Conservation (phyloP, 1,140 invertebrate genomes). For the Macrocentrus cingulum region DNA sequence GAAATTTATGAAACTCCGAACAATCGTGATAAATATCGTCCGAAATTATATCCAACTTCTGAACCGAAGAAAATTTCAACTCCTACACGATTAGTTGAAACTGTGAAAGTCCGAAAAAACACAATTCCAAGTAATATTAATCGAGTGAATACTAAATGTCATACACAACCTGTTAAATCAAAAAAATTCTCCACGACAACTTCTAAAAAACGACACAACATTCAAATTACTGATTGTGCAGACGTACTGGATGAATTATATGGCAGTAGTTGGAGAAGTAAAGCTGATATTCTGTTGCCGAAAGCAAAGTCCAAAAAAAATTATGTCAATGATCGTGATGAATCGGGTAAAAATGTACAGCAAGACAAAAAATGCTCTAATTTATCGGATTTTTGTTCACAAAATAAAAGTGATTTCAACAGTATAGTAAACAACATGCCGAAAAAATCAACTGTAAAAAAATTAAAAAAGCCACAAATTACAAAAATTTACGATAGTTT, state of each 20-base stretch:
- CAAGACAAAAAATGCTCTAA: constrained; percentile 24
- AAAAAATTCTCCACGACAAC: background rate
- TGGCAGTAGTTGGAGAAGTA: constrained; percentile 56
- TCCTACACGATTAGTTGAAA: background rate
- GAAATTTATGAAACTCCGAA: constrained; percentile 54
- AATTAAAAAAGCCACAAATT: too few relatives aligned
- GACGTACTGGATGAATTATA: constrained; percentile 60
- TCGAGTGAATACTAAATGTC: constrained; percentile 2
- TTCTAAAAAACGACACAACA: constrained; percentile 7
- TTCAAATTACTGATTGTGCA: constrained; percentile 45
- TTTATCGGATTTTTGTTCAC: background rate
- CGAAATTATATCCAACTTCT: constrained; percentile 4
- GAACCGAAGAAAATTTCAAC: too few relatives aligned
- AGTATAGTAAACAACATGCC: constrained; percentile 28
- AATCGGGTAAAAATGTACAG: constrained; percentile 44
- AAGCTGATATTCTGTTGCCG: constrained; percentile 40
- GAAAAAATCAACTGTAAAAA: constrained; percentile 26
- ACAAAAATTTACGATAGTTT: constrained; percentile 13
- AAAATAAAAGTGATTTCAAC: background rate
- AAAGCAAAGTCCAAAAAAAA: constrained; percentile 46
- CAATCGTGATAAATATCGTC: constrained; percentile 45
- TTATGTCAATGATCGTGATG: constrained; percentile 32
- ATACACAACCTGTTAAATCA: constrained; percentile 4
- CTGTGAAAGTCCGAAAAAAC: background rate
- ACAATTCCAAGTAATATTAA: constrained; percentile 22